phyloP scores from a whole-genome alignment of 2,797 vertebrate genomes.

The Corythornis leucogaster region DNA sequence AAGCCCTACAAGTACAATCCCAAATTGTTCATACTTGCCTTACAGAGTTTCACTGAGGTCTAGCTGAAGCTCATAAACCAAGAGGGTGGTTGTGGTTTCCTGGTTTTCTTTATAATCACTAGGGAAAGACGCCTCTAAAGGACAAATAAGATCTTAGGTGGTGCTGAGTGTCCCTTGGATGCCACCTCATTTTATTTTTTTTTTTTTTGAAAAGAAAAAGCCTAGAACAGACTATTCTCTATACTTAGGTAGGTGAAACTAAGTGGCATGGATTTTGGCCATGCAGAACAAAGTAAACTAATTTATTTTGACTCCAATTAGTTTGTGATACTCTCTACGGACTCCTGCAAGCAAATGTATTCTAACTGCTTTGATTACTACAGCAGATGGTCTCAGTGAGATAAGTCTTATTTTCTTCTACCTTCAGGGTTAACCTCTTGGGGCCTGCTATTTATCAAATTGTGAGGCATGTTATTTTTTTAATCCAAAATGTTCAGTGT shows the following conservation, averaged over 20 bases:
- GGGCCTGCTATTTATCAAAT: background rate
- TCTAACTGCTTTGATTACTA: conserved; percentile 35
- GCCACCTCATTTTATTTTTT: background rate
- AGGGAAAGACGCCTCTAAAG: background rate
- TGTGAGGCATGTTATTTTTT: background rate
- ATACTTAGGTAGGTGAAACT: background rate
- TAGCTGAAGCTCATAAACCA: background rate
- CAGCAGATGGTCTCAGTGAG: conserved; percentile 22
- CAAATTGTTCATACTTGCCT: background rate
- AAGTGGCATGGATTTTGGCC: conserved; percentile 20
- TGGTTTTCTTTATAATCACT: background rate
- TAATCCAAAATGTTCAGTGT: background rate
- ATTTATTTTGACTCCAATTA: conserved; percentile 39
- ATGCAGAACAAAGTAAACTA: conserved; percentile 37
- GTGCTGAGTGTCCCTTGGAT: background rate
- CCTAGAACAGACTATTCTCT: background rate
- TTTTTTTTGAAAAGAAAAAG: background rate
- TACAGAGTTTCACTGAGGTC: background rate
- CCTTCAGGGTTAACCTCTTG: conserved; percentile 4
- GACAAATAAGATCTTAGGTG: background rate
- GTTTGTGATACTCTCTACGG: conserved; percentile 20
- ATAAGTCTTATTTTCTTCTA: conserved; percentile 7
- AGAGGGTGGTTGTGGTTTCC: background rate
- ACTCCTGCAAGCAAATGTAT: conserved; percentile 21
- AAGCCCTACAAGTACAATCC: background rate